Evolutionary conservation across 2,113 vertebrate species (phyloP).

Genomic region (Rhipidura dahli): DNA sequence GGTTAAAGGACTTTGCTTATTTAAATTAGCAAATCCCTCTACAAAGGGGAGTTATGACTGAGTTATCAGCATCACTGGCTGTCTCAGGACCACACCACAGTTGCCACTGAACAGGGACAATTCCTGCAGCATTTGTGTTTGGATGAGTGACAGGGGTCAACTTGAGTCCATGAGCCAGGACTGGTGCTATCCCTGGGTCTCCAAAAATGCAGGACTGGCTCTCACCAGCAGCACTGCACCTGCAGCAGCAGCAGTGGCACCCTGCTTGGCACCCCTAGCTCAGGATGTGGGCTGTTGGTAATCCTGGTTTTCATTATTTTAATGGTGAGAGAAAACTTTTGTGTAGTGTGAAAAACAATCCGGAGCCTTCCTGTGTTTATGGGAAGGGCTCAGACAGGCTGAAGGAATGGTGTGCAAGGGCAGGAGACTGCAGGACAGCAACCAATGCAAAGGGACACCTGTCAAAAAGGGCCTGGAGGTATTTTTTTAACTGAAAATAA

Average conservation of each 20-base stretch:
- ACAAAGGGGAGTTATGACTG: background rate
- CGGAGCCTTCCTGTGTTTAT: background rate
- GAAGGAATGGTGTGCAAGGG: background rate
- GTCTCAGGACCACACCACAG: background rate
- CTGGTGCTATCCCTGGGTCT: background rate
- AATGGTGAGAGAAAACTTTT: background rate
- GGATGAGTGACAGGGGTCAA: background rate
- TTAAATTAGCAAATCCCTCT: background rate
- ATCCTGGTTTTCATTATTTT: background rate
- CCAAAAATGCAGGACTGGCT: background rate
- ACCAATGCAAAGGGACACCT: background rate
- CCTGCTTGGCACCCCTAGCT: background rate
- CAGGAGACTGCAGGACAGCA: background rate
- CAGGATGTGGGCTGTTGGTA: background rate
- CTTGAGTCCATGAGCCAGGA: background rate
- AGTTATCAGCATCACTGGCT: background rate
- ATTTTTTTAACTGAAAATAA: background rate
- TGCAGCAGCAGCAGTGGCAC: background rate
- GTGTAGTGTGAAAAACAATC: background rate
- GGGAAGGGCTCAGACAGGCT: background rate
- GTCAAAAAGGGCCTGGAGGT: background rate
- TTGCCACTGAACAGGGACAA: background rate
- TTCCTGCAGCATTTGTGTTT: background rate
- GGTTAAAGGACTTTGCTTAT: background rate
- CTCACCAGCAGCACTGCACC: background rate